Percentiles rank a stretch among this genome's conserved stretches.
Evolutionary conservation across 1,140 invertebrate genomes (phyloP).

Genomic region (Solen grandis): DNA sequence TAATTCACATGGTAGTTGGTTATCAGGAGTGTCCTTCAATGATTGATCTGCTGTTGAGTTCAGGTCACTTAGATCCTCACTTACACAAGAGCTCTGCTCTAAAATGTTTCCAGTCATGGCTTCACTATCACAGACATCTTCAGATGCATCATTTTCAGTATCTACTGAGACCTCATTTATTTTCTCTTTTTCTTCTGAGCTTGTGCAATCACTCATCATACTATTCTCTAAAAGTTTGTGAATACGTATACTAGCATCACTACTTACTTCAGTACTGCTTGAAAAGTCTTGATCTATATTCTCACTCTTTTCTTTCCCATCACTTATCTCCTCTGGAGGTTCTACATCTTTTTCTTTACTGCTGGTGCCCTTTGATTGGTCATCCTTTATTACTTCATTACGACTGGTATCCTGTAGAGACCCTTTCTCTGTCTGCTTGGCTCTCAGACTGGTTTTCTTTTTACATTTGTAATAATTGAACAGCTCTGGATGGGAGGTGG

Average conservation of each 20-base stretch:
- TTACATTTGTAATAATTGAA: slow-evolving; percentile 17
- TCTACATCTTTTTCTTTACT: background rate
- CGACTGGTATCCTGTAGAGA: slow-evolving; percentile 9
- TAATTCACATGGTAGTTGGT: too few species aligned
- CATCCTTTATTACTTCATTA: slow-evolving; percentile 42
- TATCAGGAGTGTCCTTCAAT: too few species aligned
- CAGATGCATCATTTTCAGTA: background rate
- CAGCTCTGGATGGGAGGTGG: slow-evolving; percentile 61
- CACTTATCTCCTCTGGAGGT: background rate
- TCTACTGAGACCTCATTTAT: background rate
- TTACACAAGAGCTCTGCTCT: too few species aligned
- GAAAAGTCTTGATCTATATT: background rate
- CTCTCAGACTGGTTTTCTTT: background rate
- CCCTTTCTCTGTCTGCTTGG: background rate
- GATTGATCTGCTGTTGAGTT: too few species aligned
- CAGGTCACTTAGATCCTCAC: too few species aligned
- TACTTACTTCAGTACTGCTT: too few species aligned
- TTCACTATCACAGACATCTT: slow-evolving; percentile 1
- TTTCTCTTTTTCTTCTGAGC: background rate
- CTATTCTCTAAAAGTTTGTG: too few species aligned
- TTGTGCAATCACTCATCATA: too few species aligned
- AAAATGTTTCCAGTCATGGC: background rate
- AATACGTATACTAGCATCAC: too few species aligned
- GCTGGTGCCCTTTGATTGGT: slow-evolving; percentile 8
- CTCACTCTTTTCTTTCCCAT: background rate